These are phyloP conservation scores for Aurelia sp. DNA, from an alignment of 30 jellyfish, hydroid and myxozoan genomes.

Conservation along the genomic window DNA sequence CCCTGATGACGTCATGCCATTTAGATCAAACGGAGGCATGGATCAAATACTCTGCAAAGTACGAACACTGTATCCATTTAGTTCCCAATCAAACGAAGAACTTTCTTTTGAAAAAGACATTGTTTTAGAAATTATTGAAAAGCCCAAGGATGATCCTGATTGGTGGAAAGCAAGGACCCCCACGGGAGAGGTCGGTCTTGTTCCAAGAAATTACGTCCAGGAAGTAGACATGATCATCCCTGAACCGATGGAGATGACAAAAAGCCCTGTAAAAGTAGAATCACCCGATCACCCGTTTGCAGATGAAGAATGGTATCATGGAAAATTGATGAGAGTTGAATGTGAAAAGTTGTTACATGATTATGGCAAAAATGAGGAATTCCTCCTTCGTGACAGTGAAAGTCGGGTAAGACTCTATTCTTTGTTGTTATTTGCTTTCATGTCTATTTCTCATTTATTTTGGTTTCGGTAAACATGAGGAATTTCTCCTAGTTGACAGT, in stretches of 20 bases:
- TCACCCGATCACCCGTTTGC: constrained; percentile 53
- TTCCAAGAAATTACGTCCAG: constrained; percentile 93
- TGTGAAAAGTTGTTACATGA: constrained; percentile 79
- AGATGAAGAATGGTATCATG: constrained; percentile 93
- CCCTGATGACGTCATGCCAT: constrained; percentile 80
- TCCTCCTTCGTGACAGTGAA: constrained; percentile 90
- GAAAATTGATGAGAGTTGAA: constrained; percentile 75
- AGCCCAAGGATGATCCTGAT: constrained; percentile 97
- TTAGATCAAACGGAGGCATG: constrained; percentile 9
- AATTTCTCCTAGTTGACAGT: no score
- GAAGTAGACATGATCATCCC: constrained; percentile 77
- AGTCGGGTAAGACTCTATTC: constrained; percentile 71
- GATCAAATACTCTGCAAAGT: constrained; percentile 81
- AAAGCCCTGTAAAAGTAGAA: background rate
- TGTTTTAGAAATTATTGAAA: constrained; percentile 76
- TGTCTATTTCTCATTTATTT: no score
- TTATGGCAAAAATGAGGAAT: constrained; percentile 88
- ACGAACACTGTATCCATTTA: constrained; percentile 84
- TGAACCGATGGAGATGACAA: constrained; percentile 14
- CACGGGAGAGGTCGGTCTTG: constrained; percentile 89
- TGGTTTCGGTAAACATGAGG: no score
- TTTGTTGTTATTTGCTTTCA: no score
- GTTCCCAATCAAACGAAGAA: constrained; percentile 90
- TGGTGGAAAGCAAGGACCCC: constrained; percentile 98
- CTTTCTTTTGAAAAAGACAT: constrained; percentile 89